Evolutionary conservation across 1,140 invertebrate genomes (phyloP).

Genomic region (Contarinia nasturtii): DNA sequence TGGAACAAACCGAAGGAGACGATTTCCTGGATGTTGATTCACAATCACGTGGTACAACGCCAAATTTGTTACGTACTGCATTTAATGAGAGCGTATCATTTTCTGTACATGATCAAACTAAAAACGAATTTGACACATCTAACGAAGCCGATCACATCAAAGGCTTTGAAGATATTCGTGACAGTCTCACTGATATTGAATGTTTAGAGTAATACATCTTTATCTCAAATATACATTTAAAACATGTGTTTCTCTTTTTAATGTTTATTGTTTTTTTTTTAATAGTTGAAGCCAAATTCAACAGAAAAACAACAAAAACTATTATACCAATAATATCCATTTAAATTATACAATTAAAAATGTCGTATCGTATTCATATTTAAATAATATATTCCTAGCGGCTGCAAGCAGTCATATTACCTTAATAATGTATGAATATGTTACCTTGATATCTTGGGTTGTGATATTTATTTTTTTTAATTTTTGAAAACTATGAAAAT

Average conservation of each 20-base stretch:
- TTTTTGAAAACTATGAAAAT: too few species aligned
- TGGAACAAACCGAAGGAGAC: conserved; percentile 29
- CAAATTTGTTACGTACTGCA: conserved; percentile 18
- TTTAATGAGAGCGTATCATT: conserved; percentile 22
- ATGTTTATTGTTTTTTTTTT: too few species aligned
- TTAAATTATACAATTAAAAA: too few species aligned
- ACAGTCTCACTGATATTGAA: conserved; percentile 29
- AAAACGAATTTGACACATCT: conserved; percentile 23
- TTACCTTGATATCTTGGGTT: too few species aligned
- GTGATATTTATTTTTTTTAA: neutral
- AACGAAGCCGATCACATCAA: conserved; percentile 29
- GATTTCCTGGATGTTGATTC: conserved; percentile 8
- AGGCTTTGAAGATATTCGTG: conserved; percentile 17
- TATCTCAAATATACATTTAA: neutral
- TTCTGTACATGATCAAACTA: conserved; percentile 24
- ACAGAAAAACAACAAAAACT: too few species aligned
- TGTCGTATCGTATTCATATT: too few species aligned
- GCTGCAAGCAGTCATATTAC: too few species aligned
- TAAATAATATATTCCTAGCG: too few species aligned
- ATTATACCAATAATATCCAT: too few species aligned
- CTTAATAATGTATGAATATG: too few species aligned
- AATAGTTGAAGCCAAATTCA: too few species aligned
- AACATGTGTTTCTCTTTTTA: neutral
- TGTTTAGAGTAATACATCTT: conserved; percentile 19
- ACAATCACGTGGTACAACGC: conserved; percentile 11